phyloP scores from a whole-genome alignment of 2,797 vertebrate genomes.

The Poeciliopsis turneri region DNA sequence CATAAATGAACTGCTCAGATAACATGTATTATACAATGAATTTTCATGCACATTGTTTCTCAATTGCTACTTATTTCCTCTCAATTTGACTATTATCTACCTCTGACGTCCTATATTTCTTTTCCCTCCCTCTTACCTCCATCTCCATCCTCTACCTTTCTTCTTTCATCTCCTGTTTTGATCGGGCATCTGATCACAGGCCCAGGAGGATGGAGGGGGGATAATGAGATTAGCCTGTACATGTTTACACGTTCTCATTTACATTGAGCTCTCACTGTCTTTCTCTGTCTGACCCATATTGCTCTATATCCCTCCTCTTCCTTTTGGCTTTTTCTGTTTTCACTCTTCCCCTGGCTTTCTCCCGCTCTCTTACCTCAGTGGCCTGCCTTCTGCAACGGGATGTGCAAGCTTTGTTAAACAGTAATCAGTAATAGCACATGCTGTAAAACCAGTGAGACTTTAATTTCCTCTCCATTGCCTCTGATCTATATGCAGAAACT shows the following conservation, averaged over 20 bases:
- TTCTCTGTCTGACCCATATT: conserved; percentile 72
- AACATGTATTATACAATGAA: not conserved
- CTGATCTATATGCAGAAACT: conserved; percentile 33
- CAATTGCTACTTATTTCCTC: conserved; percentile 16
- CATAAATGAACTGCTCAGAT: conserved; percentile 8
- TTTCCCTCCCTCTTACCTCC: conserved; percentile 24
- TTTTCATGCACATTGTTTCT: conserved; percentile 11
- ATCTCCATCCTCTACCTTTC: conserved; percentile 38
- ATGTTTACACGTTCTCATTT: conserved; percentile 77
- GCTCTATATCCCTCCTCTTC: conserved; percentile 51
- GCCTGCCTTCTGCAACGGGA: conserved; percentile 25
- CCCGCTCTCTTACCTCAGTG: conserved; percentile 21
- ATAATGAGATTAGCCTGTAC: conserved; percentile 77
- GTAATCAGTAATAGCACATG: conserved; percentile 35
- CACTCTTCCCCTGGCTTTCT: conserved; percentile 27
- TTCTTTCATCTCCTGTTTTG: conserved; percentile 64
- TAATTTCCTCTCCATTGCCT: conserved; percentile 14
- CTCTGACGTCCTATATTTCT: conserved; percentile 17
- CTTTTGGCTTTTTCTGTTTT: conserved; percentile 52
- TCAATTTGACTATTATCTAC: conserved; percentile 11
- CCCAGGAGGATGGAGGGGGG: conserved; percentile 48
- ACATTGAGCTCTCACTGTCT: conserved; percentile 63
- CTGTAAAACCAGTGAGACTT: conserved; percentile 18
- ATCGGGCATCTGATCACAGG: conserved; percentile 68
- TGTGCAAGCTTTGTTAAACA: conserved; percentile 37